Conservation (phyloP, 2,888 invertebrate genomes). For the Caenorhabditis sp. region DNA sequence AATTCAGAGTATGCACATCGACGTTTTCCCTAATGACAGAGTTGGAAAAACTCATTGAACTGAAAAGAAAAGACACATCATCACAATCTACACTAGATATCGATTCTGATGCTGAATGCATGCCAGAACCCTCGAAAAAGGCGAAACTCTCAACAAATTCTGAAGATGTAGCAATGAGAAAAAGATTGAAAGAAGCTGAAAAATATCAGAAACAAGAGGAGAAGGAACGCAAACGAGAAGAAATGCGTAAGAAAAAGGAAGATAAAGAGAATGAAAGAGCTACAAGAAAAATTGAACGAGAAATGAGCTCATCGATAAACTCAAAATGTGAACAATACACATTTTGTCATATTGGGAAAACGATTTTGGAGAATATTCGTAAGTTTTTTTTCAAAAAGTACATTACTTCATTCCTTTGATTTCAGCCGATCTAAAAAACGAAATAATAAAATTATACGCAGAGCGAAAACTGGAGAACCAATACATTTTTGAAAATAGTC, state of each 20-base stretch:
- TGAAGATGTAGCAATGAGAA: neutral
- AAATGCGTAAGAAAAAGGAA: slow-evolving; percentile 11
- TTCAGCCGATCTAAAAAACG: slow-evolving; percentile 40
- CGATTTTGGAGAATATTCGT: slow-evolving; percentile 29
- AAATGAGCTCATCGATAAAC: slow-evolving; percentile 40
- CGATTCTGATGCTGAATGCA: neutral
- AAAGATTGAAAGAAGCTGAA: slow-evolving; percentile 13
- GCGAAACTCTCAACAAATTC: neutral
- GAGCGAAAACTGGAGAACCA: slow-evolving; percentile 48
- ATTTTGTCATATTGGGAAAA: slow-evolving; percentile 41
- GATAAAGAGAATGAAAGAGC: slow-evolving; percentile 37
- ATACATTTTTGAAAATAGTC: slow-evolving; percentile 22
- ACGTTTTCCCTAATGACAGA: slow-evolving; percentile 16
- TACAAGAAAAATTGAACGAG: slow-evolving; percentile 39
- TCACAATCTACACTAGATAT: neutral
- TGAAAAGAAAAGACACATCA: neutral
- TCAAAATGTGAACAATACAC: slow-evolving; percentile 42
- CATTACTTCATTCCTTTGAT: neutral
- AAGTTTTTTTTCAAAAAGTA: slow-evolving; percentile 5
- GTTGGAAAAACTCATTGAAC: slow-evolving; percentile 13
- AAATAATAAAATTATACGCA: slow-evolving; percentile 15
- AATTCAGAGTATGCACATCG: slow-evolving; percentile 1
- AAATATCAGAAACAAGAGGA: slow-evolving; percentile 14
- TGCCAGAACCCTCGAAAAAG: neutral
- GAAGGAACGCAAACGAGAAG: slow-evolving; percentile 2